These are phyloP conservation scores for Gymnobelideus leadbeateri DNA, from an alignment of 2,113 vertebrate genomes.

Conservation along the genomic window DNA sequence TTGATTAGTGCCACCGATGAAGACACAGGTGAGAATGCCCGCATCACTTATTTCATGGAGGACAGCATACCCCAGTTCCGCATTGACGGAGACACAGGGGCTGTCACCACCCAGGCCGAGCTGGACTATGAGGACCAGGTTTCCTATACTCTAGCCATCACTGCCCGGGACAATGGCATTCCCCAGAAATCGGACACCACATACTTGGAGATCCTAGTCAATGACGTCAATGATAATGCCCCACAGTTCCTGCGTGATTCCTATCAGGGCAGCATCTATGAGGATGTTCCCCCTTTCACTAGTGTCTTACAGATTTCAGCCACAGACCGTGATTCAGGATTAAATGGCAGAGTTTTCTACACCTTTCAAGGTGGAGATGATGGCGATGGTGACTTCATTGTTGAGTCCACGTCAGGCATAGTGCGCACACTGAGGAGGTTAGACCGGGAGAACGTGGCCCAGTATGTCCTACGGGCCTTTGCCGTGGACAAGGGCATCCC, in stretches of 20 bases:
- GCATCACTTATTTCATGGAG: slow-evolving; percentile 97
- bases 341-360: slow-evolving; percentile 95
- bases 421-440: slow-evolving; percentile 93
- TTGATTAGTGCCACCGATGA: slow-evolving; percentile 96
- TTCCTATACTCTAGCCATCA: slow-evolving; percentile 96
- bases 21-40: slow-evolving; percentile 95
- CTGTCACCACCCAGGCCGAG: slow-evolving; percentile 94
- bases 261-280: slow-evolving; percentile 93
- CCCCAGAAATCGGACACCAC: slow-evolving; percentile 98
- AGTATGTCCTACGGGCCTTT: slow-evolving; percentile 90
- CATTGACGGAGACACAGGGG: slow-evolving; percentile 91
- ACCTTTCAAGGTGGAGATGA: slow-evolving; percentile 96
- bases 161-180: slow-evolving; percentile 95
- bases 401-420: slow-evolving; percentile 96
- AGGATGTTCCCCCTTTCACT: slow-evolving; percentile 94
- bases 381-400: slow-evolving; percentile 95
- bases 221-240: slow-evolving; percentile 95
- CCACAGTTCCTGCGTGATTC: slow-evolving; percentile 93
- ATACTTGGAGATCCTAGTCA: slow-evolving; percentile 97
- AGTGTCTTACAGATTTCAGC: slow-evolving; percentile 96
- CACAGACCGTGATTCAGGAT: slow-evolving; percentile 93
- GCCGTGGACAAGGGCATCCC: slow-evolving; percentile 95
- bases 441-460: slow-evolving; percentile 93
- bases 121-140: slow-evolving; percentile 98
- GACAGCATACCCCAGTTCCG: slow-evolving; percentile 98